Evolutionary conservation across 2,888 invertebrate genomes (phyloP), one percentile per base, ranked within the genome.

Genomic region (Busseola fusca): DNA sequence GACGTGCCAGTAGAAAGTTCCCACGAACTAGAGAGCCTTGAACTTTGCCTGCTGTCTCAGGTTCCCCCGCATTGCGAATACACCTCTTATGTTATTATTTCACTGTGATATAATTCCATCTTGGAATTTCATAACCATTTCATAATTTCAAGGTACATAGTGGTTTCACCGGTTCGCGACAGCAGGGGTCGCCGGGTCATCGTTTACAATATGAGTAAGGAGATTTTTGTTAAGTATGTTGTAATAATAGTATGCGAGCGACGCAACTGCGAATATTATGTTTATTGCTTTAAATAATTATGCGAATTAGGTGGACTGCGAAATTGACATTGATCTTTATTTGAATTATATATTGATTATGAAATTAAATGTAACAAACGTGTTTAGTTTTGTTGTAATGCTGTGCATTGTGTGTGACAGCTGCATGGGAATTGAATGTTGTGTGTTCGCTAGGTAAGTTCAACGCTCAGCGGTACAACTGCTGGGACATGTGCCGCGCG

Each of bases 151-250:
- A 97, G 97, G 88, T 98, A 97, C 90, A 96, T 98, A 83, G 97
- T 97, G 85, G 97, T 97, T 34, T 97, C 98, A 67, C 98, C 98
- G 45, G 96, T 97, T 75, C 96, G 97, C 75, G 98, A 98, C 92
- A 95, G 94, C 83, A 92, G 96, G 84, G 98, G 98, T 64, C 96
- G 98, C 2, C 96, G 97, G 84, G 97, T 98, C 78, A 96, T 98
- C 86, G 96, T 98, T 74, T 96, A 96, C 84, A 93, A 96, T 84
- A 96, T 96, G 90, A 94, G 97, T 97, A 95, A 96, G 95, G 89
- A 80, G 78, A 71, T 85, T 84, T 85, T 84, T 85, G 63, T 74
- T 82, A 85, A 66, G 81, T 82, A 81, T 76, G 78, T 82, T 66
- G 65, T 73, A 78, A 66, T 73, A 73, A 58, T 70, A 65, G 50